These are phyloP conservation scores for Chorisops tibialis DNA, from an alignment of 2,888 invertebrate species.

Conservation along the genomic window DNA sequence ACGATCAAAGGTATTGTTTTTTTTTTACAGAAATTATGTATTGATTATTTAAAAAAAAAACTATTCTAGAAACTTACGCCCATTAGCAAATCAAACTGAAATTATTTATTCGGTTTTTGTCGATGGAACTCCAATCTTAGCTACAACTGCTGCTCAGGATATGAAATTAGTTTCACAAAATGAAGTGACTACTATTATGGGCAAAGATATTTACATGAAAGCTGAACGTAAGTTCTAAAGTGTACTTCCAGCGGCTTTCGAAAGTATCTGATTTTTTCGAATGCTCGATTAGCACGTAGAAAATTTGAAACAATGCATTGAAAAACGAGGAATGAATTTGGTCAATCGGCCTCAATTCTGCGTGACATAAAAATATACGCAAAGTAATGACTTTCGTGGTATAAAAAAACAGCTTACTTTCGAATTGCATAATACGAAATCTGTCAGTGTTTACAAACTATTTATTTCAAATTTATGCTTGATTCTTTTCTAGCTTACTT, in stretches of 20 bases:
- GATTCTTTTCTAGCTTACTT: slow-evolving; percentile 44
- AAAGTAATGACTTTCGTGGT: too few relatives aligned
- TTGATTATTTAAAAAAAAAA: background rate
- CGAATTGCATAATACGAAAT: too few relatives aligned
- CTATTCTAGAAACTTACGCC: slow-evolving; percentile 44
- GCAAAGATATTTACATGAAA: slow-evolving; percentile 74
- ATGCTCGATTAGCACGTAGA: too few relatives aligned
- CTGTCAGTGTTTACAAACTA: too few relatives aligned
- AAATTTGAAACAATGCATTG: too few relatives aligned
- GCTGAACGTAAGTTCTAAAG: slow-evolving; percentile 70
- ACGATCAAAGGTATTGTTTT: slow-evolving; percentile 42
- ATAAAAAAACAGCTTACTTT: too few relatives aligned
- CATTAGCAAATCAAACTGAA: slow-evolving; percentile 54
- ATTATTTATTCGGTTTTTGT: slow-evolving; percentile 79
- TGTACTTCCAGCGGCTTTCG: too few relatives aligned
- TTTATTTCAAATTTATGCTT: too few relatives aligned
- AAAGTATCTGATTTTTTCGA: too few relatives aligned
- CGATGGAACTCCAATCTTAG: slow-evolving; percentile 74
- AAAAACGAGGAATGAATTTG: too few relatives aligned
- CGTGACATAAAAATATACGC: too few relatives aligned
- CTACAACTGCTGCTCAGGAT: slow-evolving; percentile 75
- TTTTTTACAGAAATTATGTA: background rate
- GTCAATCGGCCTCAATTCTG: too few relatives aligned
- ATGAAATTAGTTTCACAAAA: slow-evolving; percentile 76
- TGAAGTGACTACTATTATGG: slow-evolving; percentile 71